A percentile compares a stretch with the other conserved stretches of the same genome.
phyloP scores from a whole-genome alignment of 2,113 vertebrate species.

The Ranitomeya imitator region DNA sequence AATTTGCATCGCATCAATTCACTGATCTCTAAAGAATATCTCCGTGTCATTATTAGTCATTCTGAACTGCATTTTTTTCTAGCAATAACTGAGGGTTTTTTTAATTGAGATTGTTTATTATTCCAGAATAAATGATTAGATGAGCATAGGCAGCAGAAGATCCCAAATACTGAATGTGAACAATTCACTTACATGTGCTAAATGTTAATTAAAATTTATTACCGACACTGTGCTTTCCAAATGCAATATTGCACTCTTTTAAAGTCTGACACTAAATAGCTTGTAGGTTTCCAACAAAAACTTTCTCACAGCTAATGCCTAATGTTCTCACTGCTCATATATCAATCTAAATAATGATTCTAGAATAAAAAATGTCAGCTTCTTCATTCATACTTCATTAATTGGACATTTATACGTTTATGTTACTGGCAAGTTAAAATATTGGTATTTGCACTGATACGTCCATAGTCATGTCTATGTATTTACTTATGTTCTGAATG shows the following conservation, averaged over 20 bases:
- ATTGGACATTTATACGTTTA: neutral
- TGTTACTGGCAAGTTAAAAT: neutral
- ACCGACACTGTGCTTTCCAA: neutral
- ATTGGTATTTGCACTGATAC: neutral
- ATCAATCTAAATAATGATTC: constrained; percentile 7
- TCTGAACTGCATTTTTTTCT: neutral
- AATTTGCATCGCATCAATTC: too few relatives aligned
- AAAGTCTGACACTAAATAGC: neutral
- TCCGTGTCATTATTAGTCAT: neutral
- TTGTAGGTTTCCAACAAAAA: constrained; percentile 2
- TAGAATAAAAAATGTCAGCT: neutral
- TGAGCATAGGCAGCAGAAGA: neutral
- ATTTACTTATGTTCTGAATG: neutral
- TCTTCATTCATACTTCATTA: neutral
- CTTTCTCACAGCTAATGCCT: constrained; percentile 7
- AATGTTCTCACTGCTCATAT: neutral
- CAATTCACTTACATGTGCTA: neutral
- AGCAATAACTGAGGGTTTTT: neutral
- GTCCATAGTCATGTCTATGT: neutral
- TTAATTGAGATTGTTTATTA: neutral
- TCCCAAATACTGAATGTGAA: neutral
- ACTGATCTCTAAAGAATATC: neutral
- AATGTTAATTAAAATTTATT: constrained; percentile 13
- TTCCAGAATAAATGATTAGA: neutral
- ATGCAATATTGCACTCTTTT: neutral